phyloP scores from a whole-genome alignment of 2,113 vertebrate species.

The Syngnathus typhle region DNA sequence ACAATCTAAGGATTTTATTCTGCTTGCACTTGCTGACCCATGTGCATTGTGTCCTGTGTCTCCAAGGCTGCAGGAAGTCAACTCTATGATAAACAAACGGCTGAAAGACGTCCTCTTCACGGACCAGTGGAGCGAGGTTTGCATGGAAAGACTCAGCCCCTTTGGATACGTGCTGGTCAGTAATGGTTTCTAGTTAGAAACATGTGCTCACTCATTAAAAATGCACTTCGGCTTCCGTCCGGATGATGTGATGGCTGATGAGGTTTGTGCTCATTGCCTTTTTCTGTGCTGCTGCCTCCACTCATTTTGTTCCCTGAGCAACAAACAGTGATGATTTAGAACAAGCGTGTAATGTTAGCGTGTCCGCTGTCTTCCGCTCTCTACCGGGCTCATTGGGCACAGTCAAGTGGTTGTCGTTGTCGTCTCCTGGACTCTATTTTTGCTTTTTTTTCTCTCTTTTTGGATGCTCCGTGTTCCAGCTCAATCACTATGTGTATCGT shows the following conservation, averaged over 20 bases:
- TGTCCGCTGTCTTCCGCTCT: slow-evolving; percentile 35
- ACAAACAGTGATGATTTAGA: slow-evolving; percentile 41
- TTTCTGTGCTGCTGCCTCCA: slow-evolving; percentile 14
- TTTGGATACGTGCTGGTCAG: slow-evolving; percentile 94
- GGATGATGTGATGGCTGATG: slow-evolving; percentile 7
- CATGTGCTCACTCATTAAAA: slow-evolving; percentile 22
- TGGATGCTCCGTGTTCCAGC: neutral
- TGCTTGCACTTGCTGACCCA: slow-evolving; percentile 14
- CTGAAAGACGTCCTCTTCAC: slow-evolving; percentile 96
- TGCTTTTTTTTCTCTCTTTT: neutral
- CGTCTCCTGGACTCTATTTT: slow-evolving; percentile 1
- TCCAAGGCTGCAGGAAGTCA: slow-evolving; percentile 91
- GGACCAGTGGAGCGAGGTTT: slow-evolving; percentile 96
- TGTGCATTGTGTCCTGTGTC: slow-evolving; percentile 40
- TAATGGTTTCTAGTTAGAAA: slow-evolving; percentile 41
- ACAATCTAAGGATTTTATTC: slow-evolving; percentile 8
- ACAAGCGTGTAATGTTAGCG: slow-evolving; percentile 41
- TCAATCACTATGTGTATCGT: neutral
- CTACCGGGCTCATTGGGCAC: slow-evolving; percentile 18
- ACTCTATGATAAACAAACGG: slow-evolving; percentile 94
- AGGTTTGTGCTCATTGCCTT: slow-evolving; percentile 13
- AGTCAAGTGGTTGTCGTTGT: slow-evolving; percentile 9
- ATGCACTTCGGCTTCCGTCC: slow-evolving; percentile 13
- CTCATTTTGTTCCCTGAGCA: slow-evolving; percentile 48
- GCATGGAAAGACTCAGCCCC: slow-evolving; percentile 90